Base-by-base conservation (phyloP, 2,113 vertebrate species). In the Alectura lathami region DNA sequence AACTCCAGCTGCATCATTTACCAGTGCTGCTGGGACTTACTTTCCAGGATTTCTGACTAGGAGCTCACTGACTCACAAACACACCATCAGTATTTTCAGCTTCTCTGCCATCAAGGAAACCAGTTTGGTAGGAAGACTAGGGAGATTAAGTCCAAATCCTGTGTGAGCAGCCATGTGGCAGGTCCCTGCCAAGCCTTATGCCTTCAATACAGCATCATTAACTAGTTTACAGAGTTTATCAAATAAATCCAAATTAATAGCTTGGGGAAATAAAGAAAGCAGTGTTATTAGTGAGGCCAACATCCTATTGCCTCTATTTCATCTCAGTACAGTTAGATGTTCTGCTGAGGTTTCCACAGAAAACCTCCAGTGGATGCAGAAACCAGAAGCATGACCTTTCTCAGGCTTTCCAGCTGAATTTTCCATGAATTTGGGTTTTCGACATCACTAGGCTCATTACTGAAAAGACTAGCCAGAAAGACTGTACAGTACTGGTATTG, bases 341-440 rank as follows among this genome's bases (percentile, higher is more conserved):
- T 83, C 29, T 78, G 81, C 43, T 42, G 51, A 86, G 57, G 30
- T 91, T 93, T 84, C 75, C 64, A 77, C 42, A 87, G 45, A 93
- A 76, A 38, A 30, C 11, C 47, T 88, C 57, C 74, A 72, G 26
- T 34, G 38, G 74, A 79, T 47, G 51, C 43, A 88, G 36, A 94
- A 90, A 91, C 40, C 38, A 93, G 70, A 82, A 84, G 62, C 57
- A 82, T 45, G 63, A 92, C 59, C 75, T 92, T 85, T 92, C 94
- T 78, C 70, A 89, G 56, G 64, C 63, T 89, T 94, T 77, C 81
- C 69, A 70, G 50, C 60, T 91, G 57, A 77, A 73, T 91, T 92
- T 95, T 86, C 86, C 88, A 80, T 53, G 17, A 69, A 66, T 86
- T 88, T 76, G 14, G 6, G 62, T 77, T 76, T 95, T 57, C 80